Evolutionary conservation across 2,113 vertebrate genomes (phyloP).

Genomic region (Perca fluviatilis): DNA sequence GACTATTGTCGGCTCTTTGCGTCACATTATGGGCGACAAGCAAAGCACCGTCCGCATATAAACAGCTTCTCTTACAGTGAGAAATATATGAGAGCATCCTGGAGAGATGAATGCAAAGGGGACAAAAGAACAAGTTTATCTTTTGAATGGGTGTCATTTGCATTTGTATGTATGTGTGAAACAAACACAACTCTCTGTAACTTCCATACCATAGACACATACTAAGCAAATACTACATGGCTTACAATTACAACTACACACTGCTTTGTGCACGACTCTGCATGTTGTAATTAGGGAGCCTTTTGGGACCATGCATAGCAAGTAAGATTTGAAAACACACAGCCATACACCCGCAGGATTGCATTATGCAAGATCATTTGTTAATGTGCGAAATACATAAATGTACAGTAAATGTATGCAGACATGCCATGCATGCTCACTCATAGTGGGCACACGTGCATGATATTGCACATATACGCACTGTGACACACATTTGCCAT

Average conservation of each 20-base stretch:
- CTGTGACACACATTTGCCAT: not conserved
- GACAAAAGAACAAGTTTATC: not conserved
- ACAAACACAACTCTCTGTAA: slow-evolving; percentile 2
- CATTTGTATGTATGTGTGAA: slow-evolving; percentile 1
- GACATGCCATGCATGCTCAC: slow-evolving; percentile 1
- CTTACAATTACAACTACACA: not conserved
- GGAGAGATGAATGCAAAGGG: slow-evolving; percentile 5
- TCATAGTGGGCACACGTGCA: not conserved
- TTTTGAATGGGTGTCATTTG: not conserved
- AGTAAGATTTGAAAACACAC: not conserved
- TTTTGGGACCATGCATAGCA: not conserved
- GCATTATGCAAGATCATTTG: slow-evolving; percentile 12
- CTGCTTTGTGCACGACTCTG: not conserved
- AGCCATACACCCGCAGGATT: not conserved
- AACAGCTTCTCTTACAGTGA: slow-evolving; percentile 44
- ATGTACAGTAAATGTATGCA: not conserved
- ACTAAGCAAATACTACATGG: not conserved
- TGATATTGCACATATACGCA: not conserved
- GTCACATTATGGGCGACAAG: slow-evolving; percentile 58
- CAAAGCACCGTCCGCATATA: slow-evolving; percentile 45
- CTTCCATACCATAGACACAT: not conserved
- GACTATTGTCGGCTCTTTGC: slow-evolving; percentile 47
- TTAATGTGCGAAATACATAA: slow-evolving; percentile 18
- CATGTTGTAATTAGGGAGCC: not conserved
- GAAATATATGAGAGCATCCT: slow-evolving; percentile 37